A percentile compares a stretch with the other conserved stretches of the same genome.
phyloP scores from a whole-genome alignment of 2,888 invertebrate genomes.

The Elysia crispata region DNA sequence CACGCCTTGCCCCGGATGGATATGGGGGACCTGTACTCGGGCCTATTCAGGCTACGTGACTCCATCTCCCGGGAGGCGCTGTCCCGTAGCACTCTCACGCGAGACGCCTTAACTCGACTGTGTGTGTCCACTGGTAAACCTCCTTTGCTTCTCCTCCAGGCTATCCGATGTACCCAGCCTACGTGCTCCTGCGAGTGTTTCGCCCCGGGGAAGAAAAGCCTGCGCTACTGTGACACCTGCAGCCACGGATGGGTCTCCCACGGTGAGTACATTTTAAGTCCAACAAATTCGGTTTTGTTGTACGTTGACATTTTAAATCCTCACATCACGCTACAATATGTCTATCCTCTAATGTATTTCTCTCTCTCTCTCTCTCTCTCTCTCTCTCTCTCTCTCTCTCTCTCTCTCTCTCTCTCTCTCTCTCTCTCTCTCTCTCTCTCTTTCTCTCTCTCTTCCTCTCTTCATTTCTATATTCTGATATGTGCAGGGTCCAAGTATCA shows the following conservation, averaged over 20 bases:
- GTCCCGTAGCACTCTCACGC: conserved; percentile 26
- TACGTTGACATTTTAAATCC: too few species aligned
- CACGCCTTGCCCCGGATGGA: conserved; percentile 25
- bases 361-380: conserved; percentile 30
- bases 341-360: conserved; percentile 36
- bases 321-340: too few species aligned
- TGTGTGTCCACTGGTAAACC: conserved; percentile 47
- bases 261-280: conserved; percentile 82
- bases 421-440: conserved; percentile 40
- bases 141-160: conserved; percentile 69
- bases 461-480: too few species aligned
- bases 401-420: conserved; percentile 35
- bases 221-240: conserved; percentile 85
- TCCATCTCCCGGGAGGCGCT: conserved; percentile 35
- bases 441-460: conserved; percentile 32
- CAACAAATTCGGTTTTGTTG: too few species aligned
- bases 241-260: conserved; percentile 87
- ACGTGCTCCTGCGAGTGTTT: conserved; percentile 85
- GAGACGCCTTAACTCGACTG: conserved; percentile 27
- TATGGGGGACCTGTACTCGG: conserved; percentile 49
- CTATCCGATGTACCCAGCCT: conserved; percentile 82
- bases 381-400: conserved; percentile 35
- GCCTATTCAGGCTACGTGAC: conserved; percentile 44
- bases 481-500: too few species aligned
- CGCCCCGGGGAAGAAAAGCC: conserved; percentile 83